These are phyloP conservation scores for Ctenopoma kingsleyae DNA, from an alignment of 2,797 vertebrate species.

Conservation along the genomic window DNA sequence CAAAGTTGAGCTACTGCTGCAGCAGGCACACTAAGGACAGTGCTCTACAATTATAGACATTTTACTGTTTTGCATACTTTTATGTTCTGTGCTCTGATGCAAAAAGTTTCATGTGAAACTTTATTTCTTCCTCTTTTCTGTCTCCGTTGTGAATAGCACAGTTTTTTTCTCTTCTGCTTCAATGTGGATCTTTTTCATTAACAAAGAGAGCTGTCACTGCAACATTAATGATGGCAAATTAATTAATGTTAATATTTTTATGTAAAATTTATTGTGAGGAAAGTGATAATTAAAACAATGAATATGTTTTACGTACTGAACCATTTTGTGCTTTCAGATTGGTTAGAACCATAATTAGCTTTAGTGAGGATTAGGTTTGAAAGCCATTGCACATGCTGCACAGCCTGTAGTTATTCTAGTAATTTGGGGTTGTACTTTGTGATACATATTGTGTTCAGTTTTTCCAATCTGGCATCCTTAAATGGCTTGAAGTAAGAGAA, in stretches of 20 bases:
- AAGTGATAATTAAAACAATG: constrained; percentile 7
- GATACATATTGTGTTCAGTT: constrained; percentile 12
- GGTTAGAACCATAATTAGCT: neutral
- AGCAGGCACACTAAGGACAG: neutral
- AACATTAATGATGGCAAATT: neutral
- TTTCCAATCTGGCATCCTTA: constrained; percentile 13
- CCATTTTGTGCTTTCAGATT: neutral
- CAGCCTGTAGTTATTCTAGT: neutral
- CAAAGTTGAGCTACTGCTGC: constrained; percentile 12
- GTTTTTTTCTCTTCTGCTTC: neutral
- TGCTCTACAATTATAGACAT: constrained; percentile 1
- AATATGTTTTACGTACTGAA: neutral
- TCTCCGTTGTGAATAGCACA: neutral
- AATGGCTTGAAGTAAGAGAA: constrained; percentile 32
- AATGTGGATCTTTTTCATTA: neutral
- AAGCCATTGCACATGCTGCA: constrained; percentile 9
- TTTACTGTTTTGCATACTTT: constrained; percentile 15
- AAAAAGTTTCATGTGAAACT: neutral
- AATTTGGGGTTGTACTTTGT: constrained; percentile 14
- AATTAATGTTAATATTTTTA: constrained; percentile 31
- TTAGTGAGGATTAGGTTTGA: neutral
- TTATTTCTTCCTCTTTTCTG: neutral
- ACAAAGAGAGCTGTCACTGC: neutral
- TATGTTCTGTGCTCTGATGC: neutral
- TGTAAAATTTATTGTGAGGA: neutral